Evolutionary conservation across 2,888 invertebrate species (phyloP).

Genomic region (Ferrisia virgata): DNA sequence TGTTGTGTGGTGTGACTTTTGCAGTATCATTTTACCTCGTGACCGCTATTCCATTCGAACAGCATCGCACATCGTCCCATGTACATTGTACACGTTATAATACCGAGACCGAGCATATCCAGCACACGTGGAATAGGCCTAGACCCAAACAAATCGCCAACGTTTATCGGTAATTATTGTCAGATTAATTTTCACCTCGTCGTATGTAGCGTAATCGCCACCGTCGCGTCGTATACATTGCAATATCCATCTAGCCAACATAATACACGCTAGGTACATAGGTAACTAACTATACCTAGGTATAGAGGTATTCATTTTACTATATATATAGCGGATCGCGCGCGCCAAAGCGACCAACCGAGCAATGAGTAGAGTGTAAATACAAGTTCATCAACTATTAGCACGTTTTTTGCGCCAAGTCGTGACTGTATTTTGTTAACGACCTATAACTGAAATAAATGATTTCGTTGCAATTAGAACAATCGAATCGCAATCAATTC

Average conservation of each 20-base stretch:
- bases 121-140: too few species aligned
- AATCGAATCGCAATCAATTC: conserved; percentile 43
- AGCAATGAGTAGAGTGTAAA: neutral
- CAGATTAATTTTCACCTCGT: conserved; percentile 11
- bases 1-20: neutral
- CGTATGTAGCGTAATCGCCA: neutral
- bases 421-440: conserved; percentile 39
- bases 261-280: too few species aligned
- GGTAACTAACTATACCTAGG: too few species aligned
- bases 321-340: neutral
- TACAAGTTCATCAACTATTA: conserved; percentile 35
- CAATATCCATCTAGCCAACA: neutral
- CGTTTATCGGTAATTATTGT: conserved; percentile 18
- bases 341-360: neutral
- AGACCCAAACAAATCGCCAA: neutral
- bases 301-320: neutral
- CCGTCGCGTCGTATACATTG: neutral
- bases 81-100: neutral
- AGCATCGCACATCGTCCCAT: neutral
- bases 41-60: neutral
- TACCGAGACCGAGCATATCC: too few species aligned
- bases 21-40: neutral
- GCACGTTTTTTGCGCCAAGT: conserved; percentile 38
- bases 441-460: conserved; percentile 38
- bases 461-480: conserved; percentile 43